phyloP scores from a whole-genome alignment of 2,888 invertebrate species.

The Eurytoma californica region DNA sequence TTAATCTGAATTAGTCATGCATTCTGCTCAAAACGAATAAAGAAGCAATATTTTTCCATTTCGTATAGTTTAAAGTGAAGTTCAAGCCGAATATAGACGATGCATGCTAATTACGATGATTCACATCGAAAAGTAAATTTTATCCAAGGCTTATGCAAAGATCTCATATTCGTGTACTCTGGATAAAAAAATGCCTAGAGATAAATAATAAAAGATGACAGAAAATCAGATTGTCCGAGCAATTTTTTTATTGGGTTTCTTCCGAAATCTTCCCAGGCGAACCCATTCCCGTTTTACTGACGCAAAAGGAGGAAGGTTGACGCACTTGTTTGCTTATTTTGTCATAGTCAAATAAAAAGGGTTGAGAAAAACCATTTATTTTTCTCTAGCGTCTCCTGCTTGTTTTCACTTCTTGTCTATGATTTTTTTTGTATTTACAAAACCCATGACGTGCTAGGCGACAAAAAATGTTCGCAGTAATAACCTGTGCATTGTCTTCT shows the following conservation, averaged over 20 bases:
- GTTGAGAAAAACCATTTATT: slow-evolving; percentile 29
- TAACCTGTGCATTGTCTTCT: slow-evolving; percentile 19
- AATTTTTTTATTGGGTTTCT: neutral
- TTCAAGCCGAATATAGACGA: slow-evolving; percentile 17
- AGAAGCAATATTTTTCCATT: slow-evolving; percentile 23
- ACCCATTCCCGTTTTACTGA: neutral
- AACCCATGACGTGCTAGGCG: neutral
- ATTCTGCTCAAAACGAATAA: slow-evolving; percentile 9
- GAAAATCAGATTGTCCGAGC: no score
- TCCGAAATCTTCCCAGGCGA: slow-evolving; percentile 15
- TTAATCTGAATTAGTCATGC: slow-evolving; percentile 8
- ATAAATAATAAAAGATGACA: neutral
- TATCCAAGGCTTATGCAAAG: slow-evolving; percentile 37
- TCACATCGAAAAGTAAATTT: slow-evolving; percentile 25
- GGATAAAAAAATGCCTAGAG: neutral
- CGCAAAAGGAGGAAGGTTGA: slow-evolving; percentile 1
- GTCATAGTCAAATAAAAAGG: neutral
- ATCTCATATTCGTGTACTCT: neutral
- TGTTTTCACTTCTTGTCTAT: slow-evolving; percentile 18
- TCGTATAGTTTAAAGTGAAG: slow-evolving; percentile 1
- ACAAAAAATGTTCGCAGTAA: slow-evolving; percentile 7
- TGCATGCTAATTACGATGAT: slow-evolving; percentile 44
- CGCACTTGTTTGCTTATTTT: slow-evolving; percentile 27
- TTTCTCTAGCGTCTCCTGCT: slow-evolving; percentile 16
- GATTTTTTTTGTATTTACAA: neutral